Percentiles rank a stretch among this genome's conserved stretches.
phyloP scores from a whole-genome alignment of 2,113 vertebrate genomes.

The Mastomys natalensis region DNA sequence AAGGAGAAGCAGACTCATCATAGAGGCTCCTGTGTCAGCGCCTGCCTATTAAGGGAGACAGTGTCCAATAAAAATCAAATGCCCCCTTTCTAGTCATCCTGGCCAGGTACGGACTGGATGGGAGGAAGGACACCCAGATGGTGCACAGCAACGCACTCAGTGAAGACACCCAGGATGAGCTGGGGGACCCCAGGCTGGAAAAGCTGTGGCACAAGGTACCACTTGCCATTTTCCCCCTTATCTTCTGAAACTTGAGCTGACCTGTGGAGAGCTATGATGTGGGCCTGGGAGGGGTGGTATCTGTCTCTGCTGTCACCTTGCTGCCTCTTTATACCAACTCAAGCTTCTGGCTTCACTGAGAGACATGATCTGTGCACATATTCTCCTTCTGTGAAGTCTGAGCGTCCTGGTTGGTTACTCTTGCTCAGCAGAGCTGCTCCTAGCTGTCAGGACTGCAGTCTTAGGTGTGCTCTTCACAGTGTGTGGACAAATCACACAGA shows the following conservation, averaged over 20 bases:
- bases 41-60: background rate
- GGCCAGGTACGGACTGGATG: conserved; percentile 96
- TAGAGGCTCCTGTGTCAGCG: background rate
- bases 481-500: too few species aligned
- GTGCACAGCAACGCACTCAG: conserved; percentile 91
- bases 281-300: background rate
- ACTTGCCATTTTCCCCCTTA: accelerated
- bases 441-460: background rate
- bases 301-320: background rate
- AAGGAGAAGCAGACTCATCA: background rate
- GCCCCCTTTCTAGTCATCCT: conserved; percentile 90
- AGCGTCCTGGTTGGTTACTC: background rate
- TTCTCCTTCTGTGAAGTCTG: background rate
- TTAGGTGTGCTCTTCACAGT: too few species aligned
- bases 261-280: accelerated
- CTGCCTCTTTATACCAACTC: background rate
- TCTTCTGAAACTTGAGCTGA: accelerated
- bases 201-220: conserved; percentile 97
- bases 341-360: too few species aligned
- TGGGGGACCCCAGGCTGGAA: conserved; percentile 95
- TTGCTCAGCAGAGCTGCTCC: background rate
- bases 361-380: background rate
- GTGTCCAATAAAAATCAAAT: background rate
- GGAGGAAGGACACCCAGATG: conserved; percentile 91
- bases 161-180: conserved; percentile 88